A percentile compares a stretch with the other conserved stretches of the same genome.
phyloP scores from a whole-genome alignment of 1,140 invertebrate species.

The Brachionus manjavacas region DNA sequence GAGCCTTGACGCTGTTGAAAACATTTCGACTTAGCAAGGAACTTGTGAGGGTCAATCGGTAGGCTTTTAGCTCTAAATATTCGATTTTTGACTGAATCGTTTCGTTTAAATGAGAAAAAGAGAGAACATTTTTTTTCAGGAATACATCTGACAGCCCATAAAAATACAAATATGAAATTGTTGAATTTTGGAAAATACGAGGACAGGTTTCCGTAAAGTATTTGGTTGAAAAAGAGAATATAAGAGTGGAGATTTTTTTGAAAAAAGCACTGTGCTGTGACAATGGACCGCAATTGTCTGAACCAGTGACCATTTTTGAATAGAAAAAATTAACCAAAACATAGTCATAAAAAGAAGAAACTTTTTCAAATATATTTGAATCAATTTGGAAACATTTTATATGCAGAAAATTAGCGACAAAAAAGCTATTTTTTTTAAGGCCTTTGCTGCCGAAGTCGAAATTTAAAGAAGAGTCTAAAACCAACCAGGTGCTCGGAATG shows the following conservation, averaged over 20 bases:
- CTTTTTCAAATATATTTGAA: neutral
- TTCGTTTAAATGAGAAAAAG: neutral
- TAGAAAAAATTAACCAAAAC: neutral
- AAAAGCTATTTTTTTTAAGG: neutral
- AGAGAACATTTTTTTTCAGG: neutral
- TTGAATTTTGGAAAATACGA: neutral
- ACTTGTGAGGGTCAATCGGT: neutral
- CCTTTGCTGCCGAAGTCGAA: neutral
- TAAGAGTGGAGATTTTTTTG: neutral
- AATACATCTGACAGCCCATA: neutral
- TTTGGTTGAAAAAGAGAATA: neutral
- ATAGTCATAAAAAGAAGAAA: neutral
- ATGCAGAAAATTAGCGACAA: neutral
- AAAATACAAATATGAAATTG: neutral
- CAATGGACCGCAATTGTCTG: neutral
- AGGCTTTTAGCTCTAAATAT: neutral
- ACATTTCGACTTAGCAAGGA: neutral
- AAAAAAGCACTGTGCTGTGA: neutral
- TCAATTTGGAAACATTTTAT: neutral
- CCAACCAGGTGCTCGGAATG: neutral
- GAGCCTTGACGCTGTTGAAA: neutral
- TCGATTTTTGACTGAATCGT: neutral
- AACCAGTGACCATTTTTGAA: neutral
- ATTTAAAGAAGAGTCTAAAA: neutral
- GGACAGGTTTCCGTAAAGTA: neutral